Conservation (phyloP, 2,797 vertebrate species). For the Luscinia luscinia region DNA sequence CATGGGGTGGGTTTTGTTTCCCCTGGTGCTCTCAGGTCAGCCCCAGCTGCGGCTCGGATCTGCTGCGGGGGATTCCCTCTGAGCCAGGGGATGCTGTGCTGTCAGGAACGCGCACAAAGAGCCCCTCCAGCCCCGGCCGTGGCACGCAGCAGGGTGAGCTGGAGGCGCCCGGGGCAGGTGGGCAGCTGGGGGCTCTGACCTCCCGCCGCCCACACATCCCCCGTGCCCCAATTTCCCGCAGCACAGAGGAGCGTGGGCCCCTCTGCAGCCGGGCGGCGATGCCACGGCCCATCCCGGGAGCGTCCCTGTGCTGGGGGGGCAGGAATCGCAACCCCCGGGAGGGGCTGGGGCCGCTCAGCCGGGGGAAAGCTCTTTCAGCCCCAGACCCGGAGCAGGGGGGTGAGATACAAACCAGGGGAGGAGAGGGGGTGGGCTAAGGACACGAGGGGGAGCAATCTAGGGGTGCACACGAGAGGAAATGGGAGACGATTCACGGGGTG, state of each 20-base stretch:
- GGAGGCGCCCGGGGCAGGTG: rapidly evolving
- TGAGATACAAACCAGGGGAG: neutral
- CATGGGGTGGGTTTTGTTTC: neutral
- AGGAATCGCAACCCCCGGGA: neutral
- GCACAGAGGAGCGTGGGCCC: neutral
- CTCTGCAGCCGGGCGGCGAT: neutral
- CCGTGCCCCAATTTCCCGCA: neutral
- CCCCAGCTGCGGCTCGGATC: rapidly evolving
- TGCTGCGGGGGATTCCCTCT: neutral
- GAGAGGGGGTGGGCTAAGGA: neutral
- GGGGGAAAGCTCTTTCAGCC: neutral
- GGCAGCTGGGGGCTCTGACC: neutral
- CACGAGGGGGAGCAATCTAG: neutral
- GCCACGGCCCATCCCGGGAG: neutral
- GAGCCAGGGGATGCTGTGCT: no score
- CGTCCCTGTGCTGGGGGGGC: neutral
- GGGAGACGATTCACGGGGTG: neutral
- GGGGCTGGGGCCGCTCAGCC: neutral
- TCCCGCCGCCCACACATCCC: neutral
- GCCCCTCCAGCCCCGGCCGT: neutral
- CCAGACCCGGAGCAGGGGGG: rapidly evolving
- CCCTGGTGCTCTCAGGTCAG: neutral
- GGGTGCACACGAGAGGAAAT: neutral
- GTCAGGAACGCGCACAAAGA: neutral
- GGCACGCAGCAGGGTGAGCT: rapidly evolving